phyloP scores from a whole-genome alignment of 1,140 invertebrate species.

The Tenebrio molitor region DNA sequence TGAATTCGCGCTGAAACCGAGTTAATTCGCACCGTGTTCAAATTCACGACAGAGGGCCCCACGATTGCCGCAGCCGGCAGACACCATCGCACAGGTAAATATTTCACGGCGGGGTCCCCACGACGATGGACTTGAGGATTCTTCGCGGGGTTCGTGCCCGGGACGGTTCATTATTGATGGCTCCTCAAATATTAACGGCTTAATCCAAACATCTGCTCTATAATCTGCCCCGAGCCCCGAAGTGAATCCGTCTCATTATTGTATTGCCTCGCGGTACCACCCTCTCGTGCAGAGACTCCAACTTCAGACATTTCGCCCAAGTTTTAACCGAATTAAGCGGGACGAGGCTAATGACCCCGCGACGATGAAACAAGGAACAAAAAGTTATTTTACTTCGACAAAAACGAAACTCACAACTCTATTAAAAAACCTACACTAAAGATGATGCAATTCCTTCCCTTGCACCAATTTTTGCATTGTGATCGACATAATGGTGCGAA shows the following conservation, averaged over 20 bases:
- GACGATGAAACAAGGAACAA: too few relatives aligned
- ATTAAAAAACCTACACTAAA: too few relatives aligned
- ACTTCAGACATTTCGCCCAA: conserved; percentile 12
- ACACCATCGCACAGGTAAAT: conserved; percentile 14
- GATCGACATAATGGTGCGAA: too few relatives aligned
- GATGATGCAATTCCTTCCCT: too few relatives aligned
- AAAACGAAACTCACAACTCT: too few relatives aligned
- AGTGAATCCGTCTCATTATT: conserved; percentile 7
- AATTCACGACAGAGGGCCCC: neutral
- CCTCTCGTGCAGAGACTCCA: neutral
- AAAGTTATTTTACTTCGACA: too few relatives aligned
- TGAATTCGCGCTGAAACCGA: neutral
- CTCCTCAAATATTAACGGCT: conserved; percentile 15
- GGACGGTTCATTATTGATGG: neutral
- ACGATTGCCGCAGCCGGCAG: neutral
- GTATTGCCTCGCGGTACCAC: too few relatives aligned
- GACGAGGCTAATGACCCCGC: too few relatives aligned
- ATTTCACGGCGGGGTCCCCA: neutral
- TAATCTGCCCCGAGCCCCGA: conserved; percentile 6
- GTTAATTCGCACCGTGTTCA: conserved; percentile 11
- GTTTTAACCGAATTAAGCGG: too few relatives aligned
- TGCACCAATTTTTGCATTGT: too few relatives aligned
- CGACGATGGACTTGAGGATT: conserved; percentile 22
- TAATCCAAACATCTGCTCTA: conserved; percentile 24
- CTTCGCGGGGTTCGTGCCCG: conserved; percentile 9